Evolutionary conservation across 2,113 vertebrate genomes (phyloP), one percentile per base, ranked within the genome.

Genomic region (Mesocricetus auratus): DNA sequence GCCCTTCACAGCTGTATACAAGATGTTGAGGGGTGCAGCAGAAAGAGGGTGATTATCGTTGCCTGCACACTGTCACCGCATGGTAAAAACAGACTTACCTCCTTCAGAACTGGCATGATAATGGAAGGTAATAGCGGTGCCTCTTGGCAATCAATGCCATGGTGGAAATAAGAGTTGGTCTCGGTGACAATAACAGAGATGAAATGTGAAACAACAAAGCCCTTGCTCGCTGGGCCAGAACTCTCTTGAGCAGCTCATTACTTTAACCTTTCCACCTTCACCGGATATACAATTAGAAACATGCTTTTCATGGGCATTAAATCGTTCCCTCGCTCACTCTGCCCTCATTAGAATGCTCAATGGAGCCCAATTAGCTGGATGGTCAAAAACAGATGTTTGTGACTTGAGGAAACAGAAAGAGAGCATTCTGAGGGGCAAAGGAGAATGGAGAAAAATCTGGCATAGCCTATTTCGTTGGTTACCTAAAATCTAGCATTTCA

Each of bases 1-100:
- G 94, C 69, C 62, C 6, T 97, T 98, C 97, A 97, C 97, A 98
- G 97, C 97, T 98, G 98, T 97, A 96, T 94, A 97, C 97, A 98
- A 98, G 96, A 97, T 98, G 97, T 97, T 93, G 85, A n/a, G 62
- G 83, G 92, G 85, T 66, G 60, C 81, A 86, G 77, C 75, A 5
- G 92, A 96, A 92, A 92, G 29, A 69, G 22, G 60, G 78, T 3
- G n/a, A 96, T 95, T 96, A 74, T 39, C 74, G 86, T 31, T 92
- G 89, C 94, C 93, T 98, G 94, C 90, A 92, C 87, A 90, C 93
- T 95, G 94, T 97, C 97, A 95, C 62, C 91, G 94, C 19, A 21
- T 73, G 95, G 85, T 94, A 97, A 97, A 95, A 96, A 87, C 71
- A 90, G 94, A 91, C 90, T 94, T 74, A 56, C 74, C 86, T 95